Evolutionary conservation across 2,113 vertebrate species (phyloP), one percentile per base, ranked within the genome.

Genomic region (Caranx ignobilis): DNA sequence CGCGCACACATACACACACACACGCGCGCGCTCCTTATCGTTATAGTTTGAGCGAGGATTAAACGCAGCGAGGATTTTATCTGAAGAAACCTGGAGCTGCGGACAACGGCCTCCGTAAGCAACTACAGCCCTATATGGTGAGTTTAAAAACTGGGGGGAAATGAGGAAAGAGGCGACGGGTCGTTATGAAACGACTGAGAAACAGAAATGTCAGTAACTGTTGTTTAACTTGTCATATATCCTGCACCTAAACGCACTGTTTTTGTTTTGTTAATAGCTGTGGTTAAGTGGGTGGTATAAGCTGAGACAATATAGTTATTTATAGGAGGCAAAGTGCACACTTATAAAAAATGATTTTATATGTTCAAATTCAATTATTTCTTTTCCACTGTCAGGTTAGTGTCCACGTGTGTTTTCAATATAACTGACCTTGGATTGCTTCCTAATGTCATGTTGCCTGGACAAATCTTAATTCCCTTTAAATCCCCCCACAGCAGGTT

Each of bases 401-500:
- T 63, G 19, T 78, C 41, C 54, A 71, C 32, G 21, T 77, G 18
- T 77, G 41, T 71, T 86, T 80, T 77, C 70, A 76, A 6, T 56
- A 80, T 68, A 54, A 63, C 11, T 87, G 83, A 89, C 92, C 87
- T 92, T 89, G 88, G 83, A 69, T 75, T 79, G 74, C 85, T 56
- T 84, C 70, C 65, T 82, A 71, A 84, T 81, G 81, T 82, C 86
- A 86, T 73, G 83, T 83, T 79, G 70, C 73, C 62, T 75, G 66
- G 63, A 75, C 59, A 32, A 73, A 35, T 82, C 72, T 81, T 86
- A 95, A 95, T 89, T 90, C 93, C 85, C 60, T 81, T 85, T 89
- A 92, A 95, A 84, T 85, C 92, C 88, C 77, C 74, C 84, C 56
- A 62, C 77, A 78, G 65, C 90, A 87, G 93, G 88, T 91, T 91